Percentiles rank a stretch among this genome's conserved stretches.
Conservation (phyloP, 2,113 vertebrate genomes). For the Oplegnathus fasciatus region DNA sequence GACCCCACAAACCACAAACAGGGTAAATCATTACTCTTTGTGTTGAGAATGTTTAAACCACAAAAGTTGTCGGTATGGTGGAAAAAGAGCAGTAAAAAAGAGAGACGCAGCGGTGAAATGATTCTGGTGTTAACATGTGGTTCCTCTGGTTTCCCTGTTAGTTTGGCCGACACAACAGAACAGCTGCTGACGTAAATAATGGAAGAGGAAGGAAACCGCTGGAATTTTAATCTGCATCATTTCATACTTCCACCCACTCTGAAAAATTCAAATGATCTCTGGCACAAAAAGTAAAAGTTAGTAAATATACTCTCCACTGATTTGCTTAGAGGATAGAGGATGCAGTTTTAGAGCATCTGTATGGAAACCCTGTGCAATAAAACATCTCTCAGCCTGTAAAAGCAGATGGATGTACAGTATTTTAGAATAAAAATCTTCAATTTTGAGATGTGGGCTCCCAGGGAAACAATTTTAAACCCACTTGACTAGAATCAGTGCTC, state of each 20-base stretch:
- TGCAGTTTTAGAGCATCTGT: not conserved
- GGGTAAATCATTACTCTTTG: too few relatives aligned
- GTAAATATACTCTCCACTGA: not conserved
- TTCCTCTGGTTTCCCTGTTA: slow-evolving; percentile 5
- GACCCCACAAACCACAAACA: too few relatives aligned
- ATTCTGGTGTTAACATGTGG: not conserved
- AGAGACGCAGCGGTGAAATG: not conserved
- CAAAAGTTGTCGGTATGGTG: not conserved
- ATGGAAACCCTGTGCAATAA: not conserved
- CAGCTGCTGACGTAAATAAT: slow-evolving; percentile 43
- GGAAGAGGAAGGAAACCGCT: slow-evolving; percentile 20
- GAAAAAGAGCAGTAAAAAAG: too few relatives aligned
- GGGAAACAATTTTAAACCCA: slow-evolving; percentile 27
- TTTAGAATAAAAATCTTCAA: slow-evolving; percentile 9
- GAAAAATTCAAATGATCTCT: slow-evolving; percentile 1
- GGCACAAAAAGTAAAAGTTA: not conserved
- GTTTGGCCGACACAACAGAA: not conserved
- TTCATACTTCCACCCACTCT: slow-evolving; percentile 8
- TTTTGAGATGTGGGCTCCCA: not conserved
- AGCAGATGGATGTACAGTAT: not conserved
- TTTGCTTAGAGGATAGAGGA: not conserved
- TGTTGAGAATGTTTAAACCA: not conserved
- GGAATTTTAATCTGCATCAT: slow-evolving; percentile 28
- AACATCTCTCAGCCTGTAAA: not conserved
- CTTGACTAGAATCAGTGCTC: slow-evolving; percentile 30